Conservation (phyloP, 2,113 vertebrate species). For the Genyomyrus donnyi region DNA sequence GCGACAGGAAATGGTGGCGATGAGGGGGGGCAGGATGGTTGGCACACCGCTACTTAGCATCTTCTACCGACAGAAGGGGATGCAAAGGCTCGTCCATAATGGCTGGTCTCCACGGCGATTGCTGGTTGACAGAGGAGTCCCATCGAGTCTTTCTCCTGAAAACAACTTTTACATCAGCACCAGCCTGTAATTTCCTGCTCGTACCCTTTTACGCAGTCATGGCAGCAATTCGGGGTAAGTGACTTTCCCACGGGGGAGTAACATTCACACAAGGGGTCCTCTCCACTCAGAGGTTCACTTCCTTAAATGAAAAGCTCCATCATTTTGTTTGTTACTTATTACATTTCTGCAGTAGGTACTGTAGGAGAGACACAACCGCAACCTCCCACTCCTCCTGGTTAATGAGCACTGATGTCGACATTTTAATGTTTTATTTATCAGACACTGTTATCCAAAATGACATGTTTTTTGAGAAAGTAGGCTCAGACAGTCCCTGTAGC, state of each 20-base stretch:
- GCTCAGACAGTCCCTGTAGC: not conserved
- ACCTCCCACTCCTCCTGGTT: not conserved
- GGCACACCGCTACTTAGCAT: not conserved
- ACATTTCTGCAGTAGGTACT: not conserved
- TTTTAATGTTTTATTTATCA: not conserved
- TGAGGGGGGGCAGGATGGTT: not conserved
- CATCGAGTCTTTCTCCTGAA: not conserved
- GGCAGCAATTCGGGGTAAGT: not conserved
- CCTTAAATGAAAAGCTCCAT: not conserved
- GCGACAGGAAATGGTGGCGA: not conserved
- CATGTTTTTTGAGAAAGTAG: not conserved
- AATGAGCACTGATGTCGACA: not conserved
- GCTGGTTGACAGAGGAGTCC: not conserved
- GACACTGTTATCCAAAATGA: not conserved
- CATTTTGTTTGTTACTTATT: not conserved
- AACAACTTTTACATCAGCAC: not conserved
- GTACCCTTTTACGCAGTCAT: not conserved
- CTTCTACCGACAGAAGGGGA: not conserved
- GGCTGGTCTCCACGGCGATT: not conserved
- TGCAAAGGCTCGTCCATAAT: not conserved
- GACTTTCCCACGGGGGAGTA: not conserved
- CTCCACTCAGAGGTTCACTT: not conserved
- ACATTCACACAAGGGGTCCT: not conserved
- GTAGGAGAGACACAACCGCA: not conserved
- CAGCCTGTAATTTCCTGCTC: not conserved